Evolutionary conservation across 2,113 vertebrate species (phyloP), one percentile per base, ranked within the genome.

Genomic region (Oreochromis aureus): DNA sequence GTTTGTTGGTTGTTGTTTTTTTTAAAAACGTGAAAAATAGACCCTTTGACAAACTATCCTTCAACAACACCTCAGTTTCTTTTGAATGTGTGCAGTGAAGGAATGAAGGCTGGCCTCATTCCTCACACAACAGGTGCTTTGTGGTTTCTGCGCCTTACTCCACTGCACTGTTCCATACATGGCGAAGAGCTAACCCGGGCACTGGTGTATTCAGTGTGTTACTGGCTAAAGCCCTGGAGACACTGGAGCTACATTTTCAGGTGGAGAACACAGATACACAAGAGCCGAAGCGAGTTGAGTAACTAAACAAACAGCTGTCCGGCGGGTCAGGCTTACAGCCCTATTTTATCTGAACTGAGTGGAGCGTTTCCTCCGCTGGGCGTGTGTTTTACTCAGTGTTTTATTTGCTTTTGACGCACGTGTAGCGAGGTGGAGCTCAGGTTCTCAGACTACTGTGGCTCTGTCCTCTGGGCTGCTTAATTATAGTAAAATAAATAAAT

Each of bases 401-500:
- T 63, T 87, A 69, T 89, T 91, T 91, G 73, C 48, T 88, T 86
- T 82, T 46, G n/a, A 85, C 69, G 41, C 81, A 54, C 30, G 16
- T 84, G 71, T 11, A 59, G 79, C 51, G 36, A 66, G 59, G 86
- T 66, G 87, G 84, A 81, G 76, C 53, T 41, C 32, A 53, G 56
- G 36, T 19, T 22, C 5, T 39, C 18, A 11, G 10, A 80, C 41
- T 13, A 1, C 18, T 44, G 34, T 46, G 24, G 16, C 6, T 79
- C 30, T 55, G 30, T 18, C 12, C 48, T 22, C 80, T 73, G 13
- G 27, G 4, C 19, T 54, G 10, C 13, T 5, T 59, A 27, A 30
- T 15, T 15, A 27, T 58, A 58, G 24, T 12, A 15, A 27, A 58
- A 24, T 3, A 55, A 54, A 54, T 54, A 54, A 54, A n/a, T 55